Evolutionary conservation across 2,888 invertebrate species (phyloP), one percentile per base, ranked within the genome.

Genomic region (Ophonus ardosiacus): DNA sequence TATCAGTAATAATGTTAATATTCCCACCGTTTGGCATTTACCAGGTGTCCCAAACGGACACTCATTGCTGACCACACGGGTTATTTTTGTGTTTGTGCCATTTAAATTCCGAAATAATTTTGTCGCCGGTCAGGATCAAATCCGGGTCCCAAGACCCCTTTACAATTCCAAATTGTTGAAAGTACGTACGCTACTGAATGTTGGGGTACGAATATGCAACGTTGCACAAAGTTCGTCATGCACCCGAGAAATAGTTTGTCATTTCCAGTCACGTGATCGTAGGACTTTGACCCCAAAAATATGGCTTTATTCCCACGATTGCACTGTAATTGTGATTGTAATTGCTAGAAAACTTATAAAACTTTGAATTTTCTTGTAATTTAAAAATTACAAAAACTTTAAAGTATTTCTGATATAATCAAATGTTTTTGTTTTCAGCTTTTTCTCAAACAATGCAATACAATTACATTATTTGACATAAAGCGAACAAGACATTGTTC

Each of bases 241-340:
- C 71, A 71, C 18, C 43, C 71, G 18, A 7, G 15, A 71, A 71
- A 71, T 71, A 71, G 8, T 71, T 71, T 71, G 71, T 71, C 71
- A 15, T 71, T 71, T 43, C n/a, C 18, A 43, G 71, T 71, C 71
- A 71, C 71, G 71, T 71, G 71, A 71, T 71, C 71, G n/a, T 15
- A 71, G 71, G 71, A 18, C 71, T 40, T 71, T 71, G 71, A 71
- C 71, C 71, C 71, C 43, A 18, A 71, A 40, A 68, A 71, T 71
- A 71, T 71, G 71, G 43, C 40, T 71, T 68, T 43, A 40, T 71
- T 71, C 71, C 71, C 71, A 71, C 71, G 71, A 43, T 71, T 71
- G 43, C 24, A 40, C 40, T 71, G 7, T 40, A 18, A 71, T 71
- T 71, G 10, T 1, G 40, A 43, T 40, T 43, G 71, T 71, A 15